Evolutionary conservation across 2,113 vertebrate genomes (phyloP), one percentile per base, ranked within the genome.

Genomic region (Prolemur simus): DNA sequence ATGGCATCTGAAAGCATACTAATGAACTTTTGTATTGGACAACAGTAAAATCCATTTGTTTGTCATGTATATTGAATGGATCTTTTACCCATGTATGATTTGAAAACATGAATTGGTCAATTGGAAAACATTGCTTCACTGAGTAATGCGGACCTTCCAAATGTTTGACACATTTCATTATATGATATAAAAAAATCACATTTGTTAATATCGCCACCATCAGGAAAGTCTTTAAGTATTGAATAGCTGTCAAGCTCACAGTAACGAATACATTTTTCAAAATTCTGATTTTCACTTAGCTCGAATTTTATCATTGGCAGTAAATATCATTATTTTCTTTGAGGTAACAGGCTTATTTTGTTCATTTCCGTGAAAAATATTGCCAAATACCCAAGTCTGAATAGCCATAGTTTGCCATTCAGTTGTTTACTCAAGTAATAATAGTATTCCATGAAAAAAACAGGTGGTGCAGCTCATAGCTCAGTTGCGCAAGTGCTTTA

Each of bases 291-390:
- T 87, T 91, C 69, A 29, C 27, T 54, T 80, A 88, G 5, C 29
- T 91, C n/a, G 6, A 87, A 76, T 91, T 96, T 84, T 92, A 87
- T 87, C 56, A 88, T 32, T 95, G 15, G 11, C 39, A 77, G 69
- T 14, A 87, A 91, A 64, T 91, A 58, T 20, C 58, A 52, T 52
- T 54, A 18, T 54, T 77, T 77, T 92, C 66, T 64, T 93, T 60
- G 20, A 69, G 58, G 3, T 76, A 32, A 84, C 21, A 89, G 21
- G 42, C n/a, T 93, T 23, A 76, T 17, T 88, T 56, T 60, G 56
- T 80, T 95, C 83, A 92, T 95, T 95, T 86, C 69, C 47, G 37
- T 78, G 47, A 56, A 89, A 83, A 89, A 78, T 89, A 45, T 54
- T 85, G n/a, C 52, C 71, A 73, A 4, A 42, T 81, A 94, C 20